These are phyloP conservation scores for Nothoprocta perdicaria DNA, from an alignment of 2,113 vertebrate species.

Conservation along the genomic window DNA sequence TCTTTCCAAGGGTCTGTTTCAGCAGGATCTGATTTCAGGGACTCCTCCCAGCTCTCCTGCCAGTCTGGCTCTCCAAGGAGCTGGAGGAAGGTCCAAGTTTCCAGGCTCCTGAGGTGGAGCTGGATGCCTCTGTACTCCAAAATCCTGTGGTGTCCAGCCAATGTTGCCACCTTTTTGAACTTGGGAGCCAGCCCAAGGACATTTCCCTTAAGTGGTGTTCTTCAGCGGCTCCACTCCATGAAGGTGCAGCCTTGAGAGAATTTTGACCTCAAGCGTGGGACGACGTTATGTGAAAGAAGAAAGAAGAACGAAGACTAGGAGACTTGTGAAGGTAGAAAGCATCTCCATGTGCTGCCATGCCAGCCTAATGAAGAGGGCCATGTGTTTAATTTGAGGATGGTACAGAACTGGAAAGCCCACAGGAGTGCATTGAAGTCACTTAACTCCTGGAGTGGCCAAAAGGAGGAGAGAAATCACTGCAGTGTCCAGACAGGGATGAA, in stretches of 20 bases:
- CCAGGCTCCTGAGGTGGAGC: not conserved
- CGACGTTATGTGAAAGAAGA: not conserved
- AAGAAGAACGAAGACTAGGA: not conserved
- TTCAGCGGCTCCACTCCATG: not conserved
- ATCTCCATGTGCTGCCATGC: not conserved
- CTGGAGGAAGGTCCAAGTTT: not conserved
- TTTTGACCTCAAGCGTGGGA: not conserved
- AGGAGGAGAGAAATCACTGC: not conserved
- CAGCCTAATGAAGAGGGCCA: not conserved
- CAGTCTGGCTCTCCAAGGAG: not conserved
- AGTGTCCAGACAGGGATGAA: not conserved
- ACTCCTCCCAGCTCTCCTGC: too few relatives aligned
- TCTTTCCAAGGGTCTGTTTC: not conserved
- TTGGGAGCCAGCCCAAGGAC: not conserved
- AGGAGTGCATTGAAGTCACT: not conserved
- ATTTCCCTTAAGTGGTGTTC: not conserved
- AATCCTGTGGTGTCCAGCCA: not conserved
- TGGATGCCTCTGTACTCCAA: not conserved
- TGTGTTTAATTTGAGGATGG: not conserved
- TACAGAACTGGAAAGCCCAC: not conserved
- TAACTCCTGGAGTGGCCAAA: too few relatives aligned
- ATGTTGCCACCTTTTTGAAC: not conserved
- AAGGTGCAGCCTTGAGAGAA: fast-evolving
- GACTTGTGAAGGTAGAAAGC: not conserved
- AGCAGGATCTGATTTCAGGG: fast-evolving